Evolutionary conservation across 2,113 vertebrate species (phyloP), one percentile per base, ranked within the genome.

Genomic region (Melozone crissalis): DNA sequence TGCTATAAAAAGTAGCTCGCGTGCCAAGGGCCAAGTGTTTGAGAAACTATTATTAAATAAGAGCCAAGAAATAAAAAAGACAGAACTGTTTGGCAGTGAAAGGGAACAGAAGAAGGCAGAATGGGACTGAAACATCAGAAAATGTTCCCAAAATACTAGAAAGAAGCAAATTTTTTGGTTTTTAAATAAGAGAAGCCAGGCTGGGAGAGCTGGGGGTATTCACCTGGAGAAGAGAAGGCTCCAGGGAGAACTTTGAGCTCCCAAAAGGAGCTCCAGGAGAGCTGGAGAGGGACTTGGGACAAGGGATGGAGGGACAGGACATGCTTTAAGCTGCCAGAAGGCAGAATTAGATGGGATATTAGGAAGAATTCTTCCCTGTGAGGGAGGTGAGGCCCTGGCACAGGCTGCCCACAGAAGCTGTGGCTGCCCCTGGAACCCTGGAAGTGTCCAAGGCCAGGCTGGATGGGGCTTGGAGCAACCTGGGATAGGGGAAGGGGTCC

Each of bases 401-500:
- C 44, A 81, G 77, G 14, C 0, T 81, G 23, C 10, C 19, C 59
- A 74, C 27, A 66, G 68, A 0, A 66, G 68, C 59, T 81, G 37
- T 28, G 59, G 27, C 59, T 74, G 37, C 5, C 15, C 39, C 54
- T 23, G 33, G 55, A 75, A 5, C 11, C 54, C 54, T 68, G 28
- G 15, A 0, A 82, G n/a, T 82, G 69, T 3, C 13, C 54, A 17
- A 39, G 54, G 33, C 28, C n/a, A 54, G 46, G 13, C 0, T 41
- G 77, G 52, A 67, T 0, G 0, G 23, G 8, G 52, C 44, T 67
- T 44, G 69, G 69, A 82, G 33, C 46, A 44, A 2, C 13, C 0
- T 82, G 61, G 33, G 23, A 1, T 0, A 21, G 37, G 8, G 61
- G 33, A 5, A 89, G 15, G 18, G 51, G 68, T 44, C 76, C 27